Conservation (phyloP, 2,797 vertebrate genomes). For the Aldrovandia affinis region DNA sequence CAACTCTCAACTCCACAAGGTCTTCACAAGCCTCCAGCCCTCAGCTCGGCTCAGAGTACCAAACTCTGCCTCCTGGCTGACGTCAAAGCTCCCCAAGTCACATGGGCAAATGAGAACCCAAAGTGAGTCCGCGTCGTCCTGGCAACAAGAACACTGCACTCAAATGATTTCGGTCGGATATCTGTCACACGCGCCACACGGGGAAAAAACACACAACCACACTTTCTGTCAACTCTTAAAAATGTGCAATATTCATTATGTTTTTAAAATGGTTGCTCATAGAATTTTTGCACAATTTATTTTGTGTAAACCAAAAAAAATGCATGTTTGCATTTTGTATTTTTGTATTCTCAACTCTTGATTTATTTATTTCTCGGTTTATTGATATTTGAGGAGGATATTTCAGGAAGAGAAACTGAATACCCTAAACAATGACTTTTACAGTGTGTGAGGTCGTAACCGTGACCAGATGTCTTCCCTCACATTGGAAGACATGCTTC, state of each 20-base stretch:
- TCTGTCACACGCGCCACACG: slow-evolving; percentile 28
- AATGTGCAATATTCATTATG: too few relatives aligned
- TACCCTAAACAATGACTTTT: neutral
- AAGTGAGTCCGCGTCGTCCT: slow-evolving; percentile 63
- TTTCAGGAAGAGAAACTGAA: neutral
- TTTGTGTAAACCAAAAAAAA: too few relatives aligned
- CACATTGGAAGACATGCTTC: slow-evolving; percentile 67
- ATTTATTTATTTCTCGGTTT: neutral
- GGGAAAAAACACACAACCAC: neutral
- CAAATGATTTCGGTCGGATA: slow-evolving; percentile 36
- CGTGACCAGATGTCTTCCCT: slow-evolving; percentile 41
- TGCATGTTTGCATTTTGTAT: neutral
- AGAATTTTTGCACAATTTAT: too few relatives aligned
- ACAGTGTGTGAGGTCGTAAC: neutral
- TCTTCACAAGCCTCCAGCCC: slow-evolving; percentile 34
- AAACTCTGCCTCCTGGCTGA: slow-evolving; percentile 52
- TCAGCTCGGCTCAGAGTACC: slow-evolving; percentile 55
- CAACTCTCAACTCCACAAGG: slow-evolving; percentile 61
- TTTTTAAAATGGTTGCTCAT: too few relatives aligned
- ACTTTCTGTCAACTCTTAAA: neutral
- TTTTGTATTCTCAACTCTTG: neutral
- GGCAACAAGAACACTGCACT: slow-evolving; percentile 61
- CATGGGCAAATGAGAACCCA: slow-evolving; percentile 58
- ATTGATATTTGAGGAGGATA: neutral
- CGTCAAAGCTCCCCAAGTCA: slow-evolving; percentile 64